Percentiles rank a stretch among this genome's conserved stretches.
Evolutionary conservation across 2,888 invertebrate species (phyloP).

Genomic region (Oscheius sp.): DNA sequence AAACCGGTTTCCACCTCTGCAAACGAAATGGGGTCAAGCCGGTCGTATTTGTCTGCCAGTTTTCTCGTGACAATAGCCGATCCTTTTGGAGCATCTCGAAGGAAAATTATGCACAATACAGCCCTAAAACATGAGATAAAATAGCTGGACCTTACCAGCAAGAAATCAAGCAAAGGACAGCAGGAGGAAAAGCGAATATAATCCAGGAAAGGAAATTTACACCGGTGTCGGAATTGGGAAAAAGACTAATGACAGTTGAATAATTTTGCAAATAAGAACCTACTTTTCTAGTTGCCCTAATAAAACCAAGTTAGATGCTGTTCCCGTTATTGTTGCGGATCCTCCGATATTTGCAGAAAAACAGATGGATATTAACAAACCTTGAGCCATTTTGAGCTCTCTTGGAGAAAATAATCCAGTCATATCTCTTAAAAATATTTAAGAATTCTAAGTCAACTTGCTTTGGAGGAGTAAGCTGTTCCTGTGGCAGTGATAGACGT

Average conservation of each 20-base stretch:
- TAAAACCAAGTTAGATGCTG: slow-evolving; percentile 63
- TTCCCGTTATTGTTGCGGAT: slow-evolving; percentile 66
- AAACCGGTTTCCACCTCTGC: slow-evolving; percentile 42
- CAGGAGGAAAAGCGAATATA: slow-evolving; percentile 60
- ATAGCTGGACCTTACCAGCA: slow-evolving; percentile 43
- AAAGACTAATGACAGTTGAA: slow-evolving; percentile 42
- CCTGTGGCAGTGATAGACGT: slow-evolving; percentile 49
- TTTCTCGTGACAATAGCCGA: slow-evolving; percentile 55
- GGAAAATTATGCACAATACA: slow-evolving; percentile 44
- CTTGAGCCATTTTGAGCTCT: slow-evolving; percentile 60
- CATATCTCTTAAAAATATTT: slow-evolving; percentile 28
- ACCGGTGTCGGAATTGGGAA: slow-evolving; percentile 58
- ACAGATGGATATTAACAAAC: slow-evolving; percentile 61
- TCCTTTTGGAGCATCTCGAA: slow-evolving; percentile 54
- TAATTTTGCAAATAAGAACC: slow-evolving; percentile 1
- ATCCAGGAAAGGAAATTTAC: slow-evolving; percentile 65
- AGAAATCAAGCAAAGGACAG: slow-evolving; percentile 46
- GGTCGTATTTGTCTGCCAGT: slow-evolving; percentile 56
- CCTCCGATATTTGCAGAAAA: slow-evolving; percentile 67
- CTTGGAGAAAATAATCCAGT: slow-evolving; percentile 42
- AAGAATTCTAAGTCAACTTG: background rate
- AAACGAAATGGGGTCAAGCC: slow-evolving; percentile 51
- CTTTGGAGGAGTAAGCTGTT: slow-evolving; percentile 30
- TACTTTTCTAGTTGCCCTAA: slow-evolving; percentile 63
- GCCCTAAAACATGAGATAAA: slow-evolving; percentile 18